Base-by-base conservation (phyloP, 2,113 vertebrate genomes). In the Ramphastos sulfuratus region DNA sequence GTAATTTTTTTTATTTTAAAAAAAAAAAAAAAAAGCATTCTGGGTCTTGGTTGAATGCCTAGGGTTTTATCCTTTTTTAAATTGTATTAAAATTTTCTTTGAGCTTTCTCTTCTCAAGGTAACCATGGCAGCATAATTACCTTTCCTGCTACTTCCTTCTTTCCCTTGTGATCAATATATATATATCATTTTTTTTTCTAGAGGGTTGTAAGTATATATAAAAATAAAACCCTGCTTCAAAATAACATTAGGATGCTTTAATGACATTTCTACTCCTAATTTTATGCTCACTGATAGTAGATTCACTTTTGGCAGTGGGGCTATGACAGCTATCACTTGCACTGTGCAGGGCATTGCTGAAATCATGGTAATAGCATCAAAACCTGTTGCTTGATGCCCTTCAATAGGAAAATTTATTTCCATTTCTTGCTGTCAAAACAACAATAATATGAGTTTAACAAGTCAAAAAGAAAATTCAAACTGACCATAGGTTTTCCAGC, bases 121-220 rank as follows among this genome's bases (percentile, higher is more conserved):
- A 96, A 95, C 92, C 92, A 93, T 90, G 74, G 85, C n/a, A 93
- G 80, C 85, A 74, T 83, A 94, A 95, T 82, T 92, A 79, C 44
- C 61, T 93, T 76, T 81, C 63, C 46, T 89, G 25, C 9, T 78
- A 92, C 82, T 87, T 94, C 39, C 14, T 92, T 88, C 65, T 72
- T 86, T 71, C 7, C 13, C 3, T 35, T 63, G 12, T 85, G 80
- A 90, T 42, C 76, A 88, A 7, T 85, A 67, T 21, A 39, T 39
- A 39, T 39, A 39, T 48, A 89, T 84, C 82, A 16, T 44, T 73
- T 35, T 81, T 87, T 55, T 55, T 69, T 24, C 35, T 67, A 71
- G 12, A 11, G 48, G 6, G 15, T 70, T 7, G 4, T 85, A 85
- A 89, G 46, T 42, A 46, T 54, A 42, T 54, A 82, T 23, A 89